Conservation (phyloP, 2,113 vertebrate species). For the Phaethornis superciliosus region DNA sequence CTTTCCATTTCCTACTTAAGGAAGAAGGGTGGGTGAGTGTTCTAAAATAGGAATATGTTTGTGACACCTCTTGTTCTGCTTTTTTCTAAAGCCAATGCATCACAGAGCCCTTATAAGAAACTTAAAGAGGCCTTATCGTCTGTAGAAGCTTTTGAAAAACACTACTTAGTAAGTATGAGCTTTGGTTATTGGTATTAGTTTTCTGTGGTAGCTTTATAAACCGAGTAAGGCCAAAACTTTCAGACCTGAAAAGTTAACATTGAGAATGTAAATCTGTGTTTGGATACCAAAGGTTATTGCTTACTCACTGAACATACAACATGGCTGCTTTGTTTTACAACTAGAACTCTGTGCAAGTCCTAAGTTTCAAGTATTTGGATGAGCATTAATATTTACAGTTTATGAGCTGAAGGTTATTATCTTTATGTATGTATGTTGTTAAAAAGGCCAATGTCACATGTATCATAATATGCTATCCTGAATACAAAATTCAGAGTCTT, state of each 20-base stretch:
- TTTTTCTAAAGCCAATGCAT: constrained; percentile 84
- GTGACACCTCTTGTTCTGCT: not conserved
- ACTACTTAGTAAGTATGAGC: constrained; percentile 89
- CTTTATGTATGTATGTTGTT: not conserved
- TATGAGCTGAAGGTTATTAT: not conserved
- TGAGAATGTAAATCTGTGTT: not conserved
- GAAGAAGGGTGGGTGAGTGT: not conserved
- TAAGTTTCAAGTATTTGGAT: not conserved
- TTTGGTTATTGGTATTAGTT: not conserved
- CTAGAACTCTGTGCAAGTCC: not conserved
- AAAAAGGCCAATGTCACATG: not conserved
- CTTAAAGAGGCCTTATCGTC: constrained; percentile 96
- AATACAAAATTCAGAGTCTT: not conserved
- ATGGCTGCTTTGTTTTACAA: not conserved
- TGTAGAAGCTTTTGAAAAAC: constrained; percentile 95
- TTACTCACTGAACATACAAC: not conserved
- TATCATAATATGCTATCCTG: not conserved
- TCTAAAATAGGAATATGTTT: not conserved
- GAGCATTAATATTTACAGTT: not conserved
- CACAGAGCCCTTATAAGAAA: constrained; percentile 97
- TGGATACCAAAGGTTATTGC: not conserved
- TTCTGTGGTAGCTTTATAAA: not conserved
- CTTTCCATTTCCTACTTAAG: not conserved
- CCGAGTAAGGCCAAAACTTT: not conserved
- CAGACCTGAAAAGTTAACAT: not conserved